Conservation (phyloP, 1,140 invertebrate species). For the Cotesia vestalis region DNA sequence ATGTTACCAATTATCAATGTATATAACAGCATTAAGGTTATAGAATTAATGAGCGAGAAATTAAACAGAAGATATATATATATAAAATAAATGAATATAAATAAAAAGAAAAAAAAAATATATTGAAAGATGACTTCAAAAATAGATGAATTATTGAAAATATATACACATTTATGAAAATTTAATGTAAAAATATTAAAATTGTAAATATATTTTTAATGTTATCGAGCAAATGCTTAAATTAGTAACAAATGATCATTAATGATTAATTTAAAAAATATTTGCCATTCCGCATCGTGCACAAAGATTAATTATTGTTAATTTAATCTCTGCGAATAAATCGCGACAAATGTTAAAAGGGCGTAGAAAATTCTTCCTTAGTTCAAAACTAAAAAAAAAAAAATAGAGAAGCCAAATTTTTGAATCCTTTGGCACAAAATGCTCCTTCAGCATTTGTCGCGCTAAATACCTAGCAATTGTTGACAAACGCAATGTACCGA, state of each 20-base stretch:
- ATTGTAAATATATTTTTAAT: slow-evolving; percentile 32
- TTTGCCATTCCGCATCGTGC: slow-evolving; percentile 22
- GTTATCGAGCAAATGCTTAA: slow-evolving; percentile 2
- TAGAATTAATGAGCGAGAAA: background rate
- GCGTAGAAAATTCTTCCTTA: too few species aligned
- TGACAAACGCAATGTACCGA: too few species aligned
- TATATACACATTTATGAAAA: background rate
- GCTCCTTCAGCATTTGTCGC: too few species aligned
- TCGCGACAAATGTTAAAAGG: background rate
- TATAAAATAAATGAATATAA: too few species aligned
- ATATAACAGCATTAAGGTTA: background rate
- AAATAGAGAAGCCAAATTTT: too few species aligned
- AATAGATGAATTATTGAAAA: background rate
- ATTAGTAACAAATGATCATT: background rate
- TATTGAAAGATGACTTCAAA: too few species aligned
- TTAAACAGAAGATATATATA: background rate
- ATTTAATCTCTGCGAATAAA: background rate
- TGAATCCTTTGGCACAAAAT: too few species aligned
- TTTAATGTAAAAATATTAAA: slow-evolving; percentile 13
- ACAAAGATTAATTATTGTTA: background rate
- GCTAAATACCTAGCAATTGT: too few species aligned
- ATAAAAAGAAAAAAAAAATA: too few species aligned
- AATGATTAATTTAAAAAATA: slow-evolving; percentile 9
- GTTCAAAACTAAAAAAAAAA: too few species aligned
- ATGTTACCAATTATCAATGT: background rate